Conservation (phyloP, 2,797 vertebrate species). For the Amniataba percoides region DNA sequence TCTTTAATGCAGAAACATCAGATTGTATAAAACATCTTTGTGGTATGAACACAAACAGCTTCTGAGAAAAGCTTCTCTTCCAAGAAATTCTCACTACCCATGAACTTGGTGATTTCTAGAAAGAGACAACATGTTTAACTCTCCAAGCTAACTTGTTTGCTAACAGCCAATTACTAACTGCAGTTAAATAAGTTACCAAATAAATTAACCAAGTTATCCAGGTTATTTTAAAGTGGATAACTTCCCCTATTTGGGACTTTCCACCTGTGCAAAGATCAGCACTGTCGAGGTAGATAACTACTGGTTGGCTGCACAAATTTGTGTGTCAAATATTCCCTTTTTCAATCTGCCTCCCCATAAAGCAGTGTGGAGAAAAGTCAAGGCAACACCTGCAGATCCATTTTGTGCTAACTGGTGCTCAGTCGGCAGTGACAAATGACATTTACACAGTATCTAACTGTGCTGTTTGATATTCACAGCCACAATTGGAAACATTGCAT, state of each 20-base stretch:
- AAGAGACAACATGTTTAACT: too few relatives aligned
- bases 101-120: too few relatives aligned
- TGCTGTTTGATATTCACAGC: slow-evolving; percentile 20
- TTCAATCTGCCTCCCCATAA: too few relatives aligned
- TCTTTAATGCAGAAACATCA: background rate
- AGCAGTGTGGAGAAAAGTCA: background rate
- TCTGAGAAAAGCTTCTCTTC: background rate
- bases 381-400: background rate
- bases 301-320: background rate
- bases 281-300: background rate
- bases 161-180: background rate
- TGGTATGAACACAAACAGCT: background rate
- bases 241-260: background rate
- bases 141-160: background rate
- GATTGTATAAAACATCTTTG: background rate
- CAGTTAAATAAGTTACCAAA: background rate
- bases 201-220: background rate
- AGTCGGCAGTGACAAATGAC: slow-evolving; percentile 16
- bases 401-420: background rate
- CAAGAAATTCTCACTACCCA: too few relatives aligned
- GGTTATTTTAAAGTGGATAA: background rate
- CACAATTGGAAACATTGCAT: background rate
- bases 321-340: background rate
- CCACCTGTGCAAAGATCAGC: background rate
- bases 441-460: slow-evolving; percentile 19